A percentile compares a stretch with the other conserved stretches of the same genome.
Conservation (phyloP, 2,888 invertebrate species). For the Eupithecia dodoneata region DNA sequence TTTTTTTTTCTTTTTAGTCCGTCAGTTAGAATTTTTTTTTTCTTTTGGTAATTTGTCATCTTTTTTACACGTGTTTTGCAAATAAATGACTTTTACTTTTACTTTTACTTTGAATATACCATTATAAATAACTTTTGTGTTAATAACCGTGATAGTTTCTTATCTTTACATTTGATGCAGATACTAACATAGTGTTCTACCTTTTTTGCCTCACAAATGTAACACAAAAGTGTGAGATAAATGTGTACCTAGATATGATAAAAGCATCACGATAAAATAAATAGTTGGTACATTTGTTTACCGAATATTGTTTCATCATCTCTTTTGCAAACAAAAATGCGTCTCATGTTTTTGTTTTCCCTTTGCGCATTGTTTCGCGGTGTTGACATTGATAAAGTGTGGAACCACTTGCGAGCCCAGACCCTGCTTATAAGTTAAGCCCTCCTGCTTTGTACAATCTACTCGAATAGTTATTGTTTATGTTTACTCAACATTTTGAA, state of each 20-base stretch:
- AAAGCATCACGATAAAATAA: constrained; percentile 12
- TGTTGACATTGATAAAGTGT: constrained; percentile 36
- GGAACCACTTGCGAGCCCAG: constrained; percentile 27
- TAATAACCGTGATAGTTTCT: no score
- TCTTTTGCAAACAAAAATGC: constrained; percentile 19
- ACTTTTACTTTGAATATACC: no score
- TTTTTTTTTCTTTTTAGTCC: no score
- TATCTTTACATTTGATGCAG: neutral
- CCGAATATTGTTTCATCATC: constrained; percentile 9
- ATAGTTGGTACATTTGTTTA: constrained; percentile 14
- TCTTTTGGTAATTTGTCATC: no score
- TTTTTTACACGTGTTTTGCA: no score
- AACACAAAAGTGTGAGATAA: constrained; percentile 9
- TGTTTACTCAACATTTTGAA: constrained; percentile 5
- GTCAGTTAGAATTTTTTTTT: no score
- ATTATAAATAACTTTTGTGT: no score
- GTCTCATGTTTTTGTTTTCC: constrained; percentile 21
- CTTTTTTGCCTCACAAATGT: neutral
- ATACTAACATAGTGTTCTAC: neutral
- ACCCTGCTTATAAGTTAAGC: constrained; percentile 26
- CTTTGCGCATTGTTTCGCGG: constrained; percentile 25
- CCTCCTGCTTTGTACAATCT: constrained; percentile 23
- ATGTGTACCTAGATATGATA: constrained; percentile 2
- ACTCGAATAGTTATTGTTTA: constrained; percentile 14
- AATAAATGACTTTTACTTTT: no score